Evolutionary conservation across 1,140 invertebrate genomes (phyloP).

Genomic region (Saccostrea echinata): DNA sequence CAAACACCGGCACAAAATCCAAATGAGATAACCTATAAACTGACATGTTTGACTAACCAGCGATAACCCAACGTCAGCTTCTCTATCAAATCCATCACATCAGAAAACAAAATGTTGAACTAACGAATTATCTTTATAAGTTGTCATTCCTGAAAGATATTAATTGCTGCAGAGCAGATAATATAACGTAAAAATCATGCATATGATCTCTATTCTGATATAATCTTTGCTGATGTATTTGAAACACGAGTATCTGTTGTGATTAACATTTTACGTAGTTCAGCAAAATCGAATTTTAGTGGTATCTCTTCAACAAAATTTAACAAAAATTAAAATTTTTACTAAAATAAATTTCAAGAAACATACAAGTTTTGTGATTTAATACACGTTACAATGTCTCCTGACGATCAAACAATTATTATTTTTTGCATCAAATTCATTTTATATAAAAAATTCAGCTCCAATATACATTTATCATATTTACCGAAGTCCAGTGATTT

Average conservation of each 20-base stretch:
- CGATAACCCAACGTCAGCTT: not conserved
- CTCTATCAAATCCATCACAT: not conserved
- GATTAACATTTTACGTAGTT: slow-evolving; percentile 4
- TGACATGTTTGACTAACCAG: not conserved
- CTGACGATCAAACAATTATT: too few species aligned
- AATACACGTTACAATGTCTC: too few species aligned
- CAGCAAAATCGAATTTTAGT: not conserved
- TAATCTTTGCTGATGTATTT: not conserved
- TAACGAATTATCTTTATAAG: not conserved
- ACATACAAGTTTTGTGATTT: too few species aligned
- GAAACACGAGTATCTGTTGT: not conserved
- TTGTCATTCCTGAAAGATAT: slow-evolving; percentile 26
- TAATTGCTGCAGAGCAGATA: slow-evolving; percentile 9
- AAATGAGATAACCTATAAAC: not conserved
- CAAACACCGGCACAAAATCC: not conserved
- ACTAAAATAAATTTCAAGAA: too few species aligned
- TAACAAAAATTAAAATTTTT: too few species aligned
- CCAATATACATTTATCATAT: too few species aligned
- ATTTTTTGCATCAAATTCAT: too few species aligned
- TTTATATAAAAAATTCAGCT: too few species aligned
- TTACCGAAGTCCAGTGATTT: too few species aligned
- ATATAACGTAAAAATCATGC: not conserved
- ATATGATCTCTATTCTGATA: not conserved
- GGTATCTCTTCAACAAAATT: too few species aligned
- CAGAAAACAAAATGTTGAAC: not conserved